phyloP scores from a whole-genome alignment of 2,888 invertebrate genomes.

The Acanthacorydalis orientalis region DNA sequence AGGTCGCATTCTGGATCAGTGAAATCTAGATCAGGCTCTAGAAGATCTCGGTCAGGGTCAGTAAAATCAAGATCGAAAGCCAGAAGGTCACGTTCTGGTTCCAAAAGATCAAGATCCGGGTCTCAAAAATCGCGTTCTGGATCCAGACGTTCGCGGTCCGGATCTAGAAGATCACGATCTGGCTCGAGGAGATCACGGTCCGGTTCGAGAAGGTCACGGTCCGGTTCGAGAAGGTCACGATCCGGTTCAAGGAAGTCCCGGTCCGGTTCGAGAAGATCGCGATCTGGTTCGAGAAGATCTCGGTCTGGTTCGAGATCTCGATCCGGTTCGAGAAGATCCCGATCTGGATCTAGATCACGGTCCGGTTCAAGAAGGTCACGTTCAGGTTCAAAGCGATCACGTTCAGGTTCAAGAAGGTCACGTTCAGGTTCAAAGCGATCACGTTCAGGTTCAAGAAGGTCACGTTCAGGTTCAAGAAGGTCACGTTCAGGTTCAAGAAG shows the following conservation, averaged over 20 bases:
- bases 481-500: slow-evolving; percentile 17
- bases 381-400: slow-evolving; percentile 7
- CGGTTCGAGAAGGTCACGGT: slow-evolving; percentile 15
- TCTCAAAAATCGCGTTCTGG: slow-evolving; percentile 13
- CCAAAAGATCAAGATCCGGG: slow-evolving; percentile 17
- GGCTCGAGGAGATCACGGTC: slow-evolving; percentile 12
- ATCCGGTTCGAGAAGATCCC: slow-evolving; percentile 19
- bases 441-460: slow-evolving; percentile 13
- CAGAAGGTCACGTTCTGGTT: slow-evolving; percentile 16
- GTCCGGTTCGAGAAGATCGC: slow-evolving; percentile 13
- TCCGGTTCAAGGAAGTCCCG: slow-evolving; percentile 13
- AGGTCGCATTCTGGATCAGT: slow-evolving; percentile 8
- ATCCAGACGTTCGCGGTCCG: slow-evolving; percentile 17
- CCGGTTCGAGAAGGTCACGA: slow-evolving; percentile 13
- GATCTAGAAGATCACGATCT: slow-evolving; percentile 9
- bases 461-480: slow-evolving; percentile 12
- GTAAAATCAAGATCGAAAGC: slow-evolving; percentile 17
- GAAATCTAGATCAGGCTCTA: slow-evolving; percentile 10
- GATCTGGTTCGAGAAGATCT: slow-evolving; percentile 15
- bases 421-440: slow-evolving; percentile 15
- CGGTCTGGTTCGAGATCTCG: slow-evolving; percentile 15
- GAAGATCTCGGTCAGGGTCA: slow-evolving; percentile 14
- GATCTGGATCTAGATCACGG: slow-evolving; percentile 15
- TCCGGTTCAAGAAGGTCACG: slow-evolving; percentile 12
- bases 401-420: slow-evolving; percentile 13